A percentile compares a stretch with the other conserved stretches of the same genome.
These are phyloP conservation scores for Coleophora deauratella DNA, from an alignment of 2,888 invertebrate species.

Conservation along the genomic window DNA sequence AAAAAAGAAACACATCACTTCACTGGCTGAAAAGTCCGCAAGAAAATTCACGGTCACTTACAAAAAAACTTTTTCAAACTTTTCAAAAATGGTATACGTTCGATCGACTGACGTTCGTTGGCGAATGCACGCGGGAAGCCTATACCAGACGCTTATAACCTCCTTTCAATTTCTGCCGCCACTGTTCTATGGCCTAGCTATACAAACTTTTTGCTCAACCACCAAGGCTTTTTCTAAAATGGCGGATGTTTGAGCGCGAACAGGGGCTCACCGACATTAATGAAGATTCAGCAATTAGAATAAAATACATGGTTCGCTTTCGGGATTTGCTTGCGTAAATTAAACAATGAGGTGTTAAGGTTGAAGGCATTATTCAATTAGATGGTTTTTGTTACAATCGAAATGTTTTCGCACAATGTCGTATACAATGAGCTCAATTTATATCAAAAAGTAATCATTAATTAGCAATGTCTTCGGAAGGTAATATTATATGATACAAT, in stretches of 20 bases:
- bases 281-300: constrained; percentile 51
- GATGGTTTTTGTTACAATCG: background rate
- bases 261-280: constrained; percentile 38
- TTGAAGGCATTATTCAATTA: constrained; percentile 14
- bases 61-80: constrained; percentile 3
- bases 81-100: constrained; percentile 21
- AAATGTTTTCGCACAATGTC: no score
- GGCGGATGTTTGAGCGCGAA: constrained; percentile 12
- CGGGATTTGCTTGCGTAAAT: constrained; percentile 39
- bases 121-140: constrained; percentile 47
- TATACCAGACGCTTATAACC: constrained; percentile 50
- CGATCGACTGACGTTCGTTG: constrained; percentile 17
- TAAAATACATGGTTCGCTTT: constrained; percentile 22
- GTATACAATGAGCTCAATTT: no score
- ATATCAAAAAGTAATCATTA: no score
- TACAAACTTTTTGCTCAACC: constrained; percentile 3
- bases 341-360: constrained; percentile 41
- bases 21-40: constrained; percentile 17
- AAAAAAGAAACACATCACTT: constrained; percentile 22
- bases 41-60: constrained; percentile 12
- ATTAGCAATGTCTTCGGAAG: no score
- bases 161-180: constrained; percentile 33
- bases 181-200: constrained; percentile 24
- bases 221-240: constrained; percentile 14
- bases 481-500: no score